Percentiles rank a stretch among this genome's conserved stretches.
Evolutionary conservation across 2,888 invertebrate genomes (phyloP).

Genomic region (Cryptophagus acutangulus): DNA sequence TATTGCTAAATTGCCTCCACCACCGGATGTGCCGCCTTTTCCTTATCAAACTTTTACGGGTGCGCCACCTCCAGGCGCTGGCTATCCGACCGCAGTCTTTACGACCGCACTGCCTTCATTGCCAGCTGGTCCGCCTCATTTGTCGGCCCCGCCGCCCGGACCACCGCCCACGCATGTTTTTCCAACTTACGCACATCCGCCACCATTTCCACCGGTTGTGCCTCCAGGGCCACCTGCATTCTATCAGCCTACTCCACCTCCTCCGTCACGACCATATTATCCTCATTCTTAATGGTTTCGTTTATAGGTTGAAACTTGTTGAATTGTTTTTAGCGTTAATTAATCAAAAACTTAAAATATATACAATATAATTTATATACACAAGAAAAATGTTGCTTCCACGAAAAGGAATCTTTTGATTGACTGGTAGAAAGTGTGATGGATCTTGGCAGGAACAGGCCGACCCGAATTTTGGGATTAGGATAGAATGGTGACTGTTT

Average conservation of each 20-base stretch:
- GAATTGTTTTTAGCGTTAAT: no score
- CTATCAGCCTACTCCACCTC: constrained; percentile 42
- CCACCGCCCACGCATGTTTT: constrained; percentile 49
- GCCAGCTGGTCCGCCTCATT: constrained; percentile 34
- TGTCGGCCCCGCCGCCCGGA: constrained; percentile 48
- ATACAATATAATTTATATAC: no score
- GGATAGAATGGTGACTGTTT: no score
- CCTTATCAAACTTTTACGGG: constrained; percentile 42
- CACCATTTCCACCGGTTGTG: constrained; percentile 46
- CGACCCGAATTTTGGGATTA: no score
- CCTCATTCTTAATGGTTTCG: constrained; percentile 7
- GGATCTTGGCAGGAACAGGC: no score
- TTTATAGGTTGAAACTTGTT: no score
- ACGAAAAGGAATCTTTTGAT: no score
- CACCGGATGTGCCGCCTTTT: constrained; percentile 39
- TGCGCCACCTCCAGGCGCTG: constrained; percentile 26
- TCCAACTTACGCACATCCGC: constrained; percentile 40
- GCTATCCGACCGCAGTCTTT: constrained; percentile 42
- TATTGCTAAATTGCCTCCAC: constrained; percentile 33
- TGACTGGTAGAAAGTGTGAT: no score
- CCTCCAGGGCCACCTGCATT: no score
- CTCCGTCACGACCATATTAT: constrained; percentile 44
- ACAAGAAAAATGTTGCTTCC: no score
- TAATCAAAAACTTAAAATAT: no score
- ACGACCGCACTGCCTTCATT: constrained; percentile 39